These are phyloP conservation scores for Astropecten irregularis DNA, from an alignment of 53 echinoderm and acorn worm genomes.

Conservation along the genomic window DNA sequence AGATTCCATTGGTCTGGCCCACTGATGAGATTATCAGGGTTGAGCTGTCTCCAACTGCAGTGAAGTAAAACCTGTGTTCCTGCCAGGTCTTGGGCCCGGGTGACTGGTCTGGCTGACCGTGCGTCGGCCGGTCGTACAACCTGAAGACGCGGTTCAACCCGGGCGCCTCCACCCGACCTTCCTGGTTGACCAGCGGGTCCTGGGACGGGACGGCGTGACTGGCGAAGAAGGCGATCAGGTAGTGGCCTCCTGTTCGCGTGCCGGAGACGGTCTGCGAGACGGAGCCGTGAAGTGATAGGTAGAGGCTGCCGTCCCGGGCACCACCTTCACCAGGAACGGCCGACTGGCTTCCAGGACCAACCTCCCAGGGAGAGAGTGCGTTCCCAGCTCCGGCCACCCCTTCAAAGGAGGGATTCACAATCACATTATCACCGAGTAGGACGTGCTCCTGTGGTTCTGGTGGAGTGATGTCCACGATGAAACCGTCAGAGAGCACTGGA, in stretches of 20 bases:
- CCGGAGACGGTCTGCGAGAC: slow-evolving; percentile 41
- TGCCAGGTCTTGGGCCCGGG: slow-evolving; percentile 39
- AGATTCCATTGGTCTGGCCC: slow-evolving; percentile 25
- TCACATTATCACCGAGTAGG: slow-evolving; percentile 13
- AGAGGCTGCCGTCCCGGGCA: slow-evolving; percentile 18
- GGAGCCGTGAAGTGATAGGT: slow-evolving; percentile 19
- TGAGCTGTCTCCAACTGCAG: slow-evolving; percentile 14
- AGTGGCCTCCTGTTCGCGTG: slow-evolving; percentile 11
- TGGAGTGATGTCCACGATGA: slow-evolving; percentile 45
- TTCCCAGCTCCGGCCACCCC: not conserved
- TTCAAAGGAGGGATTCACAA: slow-evolving; percentile 49
- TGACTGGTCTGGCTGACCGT: not conserved
- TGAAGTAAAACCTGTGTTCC: slow-evolving; percentile 38
- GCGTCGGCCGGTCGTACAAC: not conserved
- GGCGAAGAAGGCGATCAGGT: slow-evolving; percentile 35
- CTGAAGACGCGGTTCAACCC: slow-evolving; percentile 52
- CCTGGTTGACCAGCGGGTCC: slow-evolving; percentile 33
- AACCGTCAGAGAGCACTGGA: slow-evolving; percentile 38
- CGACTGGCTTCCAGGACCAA: not conserved
- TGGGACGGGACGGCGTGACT: slow-evolving; percentile 17
- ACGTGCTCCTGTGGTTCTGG: slow-evolving; percentile 22
- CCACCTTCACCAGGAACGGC: not conserved
- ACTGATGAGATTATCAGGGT: slow-evolving; percentile 23
- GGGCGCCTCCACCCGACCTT: slow-evolving; percentile 27
- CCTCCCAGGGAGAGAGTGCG: not conserved